A percentile compares a stretch with the other conserved stretches of the same genome.
phyloP scores from a whole-genome alignment of 1,140 invertebrate species.

The Matsumurasca onukii region DNA sequence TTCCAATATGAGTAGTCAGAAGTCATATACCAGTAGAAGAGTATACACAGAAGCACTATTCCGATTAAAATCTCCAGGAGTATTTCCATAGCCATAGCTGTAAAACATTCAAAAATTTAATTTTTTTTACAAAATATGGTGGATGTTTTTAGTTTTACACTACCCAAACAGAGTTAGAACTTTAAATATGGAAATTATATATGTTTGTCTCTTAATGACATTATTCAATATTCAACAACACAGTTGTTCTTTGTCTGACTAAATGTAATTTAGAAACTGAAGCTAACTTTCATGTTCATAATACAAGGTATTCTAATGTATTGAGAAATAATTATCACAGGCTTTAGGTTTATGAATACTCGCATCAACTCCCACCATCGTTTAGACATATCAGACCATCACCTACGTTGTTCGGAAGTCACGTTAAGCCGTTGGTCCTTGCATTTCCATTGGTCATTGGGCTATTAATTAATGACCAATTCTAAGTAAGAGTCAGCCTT shows the following conservation, averaged over 20 bases:
- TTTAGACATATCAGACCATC: no score
- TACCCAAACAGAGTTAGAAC: neutral
- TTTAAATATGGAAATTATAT: neutral
- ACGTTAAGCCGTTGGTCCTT: no score
- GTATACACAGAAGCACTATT: neutral
- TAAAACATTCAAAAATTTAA: neutral
- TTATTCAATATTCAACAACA: no score
- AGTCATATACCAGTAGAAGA: neutral
- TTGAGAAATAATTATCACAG: no score
- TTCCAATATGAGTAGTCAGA: slow-evolving; percentile 17
- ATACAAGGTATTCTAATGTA: no score
- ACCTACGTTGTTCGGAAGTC: no score
- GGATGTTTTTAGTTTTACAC: neutral
- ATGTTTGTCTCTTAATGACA: no score
- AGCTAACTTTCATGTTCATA: neutral
- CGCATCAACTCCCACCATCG: no score
- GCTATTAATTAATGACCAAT: no score
- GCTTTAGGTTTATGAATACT: no score
- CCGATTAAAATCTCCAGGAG: neutral
- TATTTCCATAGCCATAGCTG: slow-evolving; percentile 16
- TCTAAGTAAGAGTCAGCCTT: no score
- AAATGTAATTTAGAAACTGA: neutral
- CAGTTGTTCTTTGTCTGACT: neutral
- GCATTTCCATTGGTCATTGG: no score
- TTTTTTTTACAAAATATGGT: neutral